Evolutionary conservation across 1,140 invertebrate genomes (phyloP), one percentile per base, ranked within the genome.

Genomic region (Glossosoma conforme): DNA sequence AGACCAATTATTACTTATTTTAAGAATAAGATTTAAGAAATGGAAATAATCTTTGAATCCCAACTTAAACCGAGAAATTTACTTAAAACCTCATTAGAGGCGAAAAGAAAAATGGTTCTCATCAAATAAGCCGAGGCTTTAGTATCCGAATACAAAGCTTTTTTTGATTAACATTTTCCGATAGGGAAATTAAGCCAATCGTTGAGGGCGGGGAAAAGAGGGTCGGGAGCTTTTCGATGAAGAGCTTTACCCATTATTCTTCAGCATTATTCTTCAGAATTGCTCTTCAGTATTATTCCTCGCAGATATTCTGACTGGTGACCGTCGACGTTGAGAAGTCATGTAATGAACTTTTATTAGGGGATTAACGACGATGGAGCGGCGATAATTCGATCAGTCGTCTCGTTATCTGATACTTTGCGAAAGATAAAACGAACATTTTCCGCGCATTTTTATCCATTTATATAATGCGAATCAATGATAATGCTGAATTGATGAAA

Each of bases 81-180:
- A n/a, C n/a, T n/a, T n/a, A n/a, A n/a, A n/a, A n/a, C n/a, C n/a
- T n/a, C n/a, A n/a, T n/a, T n/a, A n/a, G n/a, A n/a, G n/a, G n/a
- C n/a, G n/a, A n/a, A n/a, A n/a, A n/a, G n/a, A n/a, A n/a, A n/a
- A n/a, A n/a, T n/a, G n/a, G n/a, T n/a, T n/a, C n/a, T n/a, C n/a
- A n/a, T n/a, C n/a, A n/a, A n/a, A n/a, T n/a, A n/a, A n/a, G n/a
- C n/a, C n/a, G n/a, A n/a, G n/a, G n/a, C n/a, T n/a, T 24, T 13
- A 11, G 24, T 17, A 14, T 21, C 14, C 24, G 42, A 17, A 17
- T 44, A 17, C 15, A 17, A 24, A 33, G 28, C 14, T 35, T 32
- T 47, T 47, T 47, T 47, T 47, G 45, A 47, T 47, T 47, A 37
- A 47, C 45, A 47, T 47, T 47, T 47, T 40, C 45, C 45, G 21